A percentile compares a stretch with the other conserved stretches of the same genome.
These are phyloP conservation scores for Onthophagus taurus DNA, from an alignment of 1,140 invertebrate genomes.

Conservation along the genomic window DNA sequence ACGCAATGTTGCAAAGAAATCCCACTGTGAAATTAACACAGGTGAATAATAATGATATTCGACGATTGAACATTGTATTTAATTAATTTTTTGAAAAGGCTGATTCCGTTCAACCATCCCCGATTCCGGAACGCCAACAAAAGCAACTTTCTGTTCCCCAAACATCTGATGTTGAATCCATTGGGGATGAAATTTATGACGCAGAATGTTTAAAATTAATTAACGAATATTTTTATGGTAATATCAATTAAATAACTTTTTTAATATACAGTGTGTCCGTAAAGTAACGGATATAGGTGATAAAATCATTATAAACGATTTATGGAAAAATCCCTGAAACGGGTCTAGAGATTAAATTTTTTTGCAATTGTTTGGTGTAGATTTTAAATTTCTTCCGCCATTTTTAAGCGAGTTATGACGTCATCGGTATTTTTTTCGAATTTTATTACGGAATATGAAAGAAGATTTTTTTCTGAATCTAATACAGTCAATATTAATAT, in stretches of 20 bases:
- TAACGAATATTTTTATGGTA: slow-evolving; percentile 97
- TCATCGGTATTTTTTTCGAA: too few species aligned
- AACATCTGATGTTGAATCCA: slow-evolving; percentile 58
- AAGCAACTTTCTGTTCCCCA: slow-evolving; percentile 63
- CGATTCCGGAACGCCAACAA: slow-evolving; percentile 53
- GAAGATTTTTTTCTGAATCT: too few species aligned
- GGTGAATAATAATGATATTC: slow-evolving; percentile 30
- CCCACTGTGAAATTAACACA: slow-evolving; percentile 49
- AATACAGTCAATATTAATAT: too few species aligned
- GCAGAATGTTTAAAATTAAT: slow-evolving; percentile 82
- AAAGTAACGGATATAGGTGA: too few species aligned
- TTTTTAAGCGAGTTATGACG: too few species aligned
- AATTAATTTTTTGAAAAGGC: neutral
- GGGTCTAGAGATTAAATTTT: too few species aligned
- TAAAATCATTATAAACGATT: too few species aligned
- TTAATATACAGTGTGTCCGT: too few species aligned
- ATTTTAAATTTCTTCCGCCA: too few species aligned
- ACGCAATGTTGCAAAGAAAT: slow-evolving; percentile 33
- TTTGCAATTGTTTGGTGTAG: too few species aligned
- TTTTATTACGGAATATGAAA: too few species aligned
- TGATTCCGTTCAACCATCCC: slow-evolving; percentile 13
- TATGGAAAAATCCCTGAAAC: too few species aligned
- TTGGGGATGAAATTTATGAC: slow-evolving; percentile 78
- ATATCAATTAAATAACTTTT: slow-evolving; percentile 13
- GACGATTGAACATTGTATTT: neutral